Percentiles rank a stretch among this genome's conserved stretches.
phyloP scores from a whole-genome alignment of 2,797 vertebrate genomes.

The Eulemur coronatus region DNA sequence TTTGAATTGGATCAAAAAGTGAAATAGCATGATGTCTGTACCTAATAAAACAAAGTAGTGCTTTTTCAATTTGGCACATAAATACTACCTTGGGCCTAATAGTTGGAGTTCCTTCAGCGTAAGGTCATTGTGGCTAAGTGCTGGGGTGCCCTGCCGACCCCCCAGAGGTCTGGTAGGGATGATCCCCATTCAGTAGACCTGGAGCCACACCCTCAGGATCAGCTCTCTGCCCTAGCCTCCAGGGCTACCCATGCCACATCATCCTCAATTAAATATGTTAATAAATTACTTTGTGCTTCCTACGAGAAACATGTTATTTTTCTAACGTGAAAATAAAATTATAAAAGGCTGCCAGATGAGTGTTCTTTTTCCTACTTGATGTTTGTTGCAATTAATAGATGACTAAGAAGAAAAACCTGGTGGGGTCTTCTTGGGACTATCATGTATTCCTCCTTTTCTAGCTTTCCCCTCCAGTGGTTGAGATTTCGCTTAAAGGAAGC shows the following conservation, averaged over 20 bases:
- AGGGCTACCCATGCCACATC: accelerated
- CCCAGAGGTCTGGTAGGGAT: not conserved
- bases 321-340: not conserved
- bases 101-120: not conserved
- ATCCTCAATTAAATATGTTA: not conserved
- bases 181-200: accelerated
- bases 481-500: not conserved
- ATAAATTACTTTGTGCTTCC: not conserved
- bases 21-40: not conserved
- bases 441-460: no score
- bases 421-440: not conserved
- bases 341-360: not conserved
- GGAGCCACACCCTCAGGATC: accelerated
- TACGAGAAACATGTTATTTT: not conserved
- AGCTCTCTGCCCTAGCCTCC: not conserved
- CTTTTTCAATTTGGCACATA: not conserved
- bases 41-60: not conserved
- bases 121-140: no score
- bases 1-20: not conserved
- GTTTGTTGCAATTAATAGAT: not conserved
- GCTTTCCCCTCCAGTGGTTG: not conserved
- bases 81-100: not conserved
- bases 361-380: not conserved
- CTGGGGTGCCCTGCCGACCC: not conserved
- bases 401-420: not conserved